Conservation (phyloP, 2,888 invertebrate species). For the Eilema caniola region DNA sequence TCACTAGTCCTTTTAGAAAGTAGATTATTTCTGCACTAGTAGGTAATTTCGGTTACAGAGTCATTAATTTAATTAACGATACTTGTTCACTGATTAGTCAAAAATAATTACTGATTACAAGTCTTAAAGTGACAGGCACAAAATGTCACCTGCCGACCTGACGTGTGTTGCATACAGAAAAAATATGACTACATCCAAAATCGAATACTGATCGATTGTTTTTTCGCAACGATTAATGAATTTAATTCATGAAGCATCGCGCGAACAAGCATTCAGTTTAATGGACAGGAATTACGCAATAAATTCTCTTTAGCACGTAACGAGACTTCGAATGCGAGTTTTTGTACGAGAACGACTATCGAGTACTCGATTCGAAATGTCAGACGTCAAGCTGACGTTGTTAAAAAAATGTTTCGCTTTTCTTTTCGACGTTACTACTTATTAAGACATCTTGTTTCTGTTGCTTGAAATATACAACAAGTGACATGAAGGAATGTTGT, state of each 20-base stretch:
- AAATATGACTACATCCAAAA: constrained; percentile 31
- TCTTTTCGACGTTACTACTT: constrained; percentile 37
- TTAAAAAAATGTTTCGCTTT: constrained; percentile 59
- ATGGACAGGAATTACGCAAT: constrained; percentile 45
- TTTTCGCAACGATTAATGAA: constrained; percentile 44
- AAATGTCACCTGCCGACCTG: constrained; percentile 49
- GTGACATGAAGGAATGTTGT: constrained; percentile 12
- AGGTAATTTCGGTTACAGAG: constrained; percentile 9
- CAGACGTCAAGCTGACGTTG: constrained; percentile 57
- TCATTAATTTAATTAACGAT: constrained; percentile 40
- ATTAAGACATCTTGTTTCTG: constrained; percentile 45
- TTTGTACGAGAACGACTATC: constrained; percentile 39
- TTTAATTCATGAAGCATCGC: constrained; percentile 46
- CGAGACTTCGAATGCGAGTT: constrained; percentile 44
- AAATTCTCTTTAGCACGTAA: constrained; percentile 53
- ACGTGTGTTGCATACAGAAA: constrained; percentile 32
- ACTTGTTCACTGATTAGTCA: constrained; percentile 26
- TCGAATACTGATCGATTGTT: constrained; percentile 47
- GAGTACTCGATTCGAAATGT: constrained; percentile 60
- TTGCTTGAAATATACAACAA: constrained; percentile 23
- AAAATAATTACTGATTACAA: constrained; percentile 47
- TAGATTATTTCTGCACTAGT: neutral
- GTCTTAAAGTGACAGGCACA: constrained; percentile 32
- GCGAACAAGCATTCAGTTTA: constrained; percentile 39
- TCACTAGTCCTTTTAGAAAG: neutral